phyloP scores from a whole-genome alignment of 1,140 invertebrate genomes.

The Helicoverpa zea region DNA sequence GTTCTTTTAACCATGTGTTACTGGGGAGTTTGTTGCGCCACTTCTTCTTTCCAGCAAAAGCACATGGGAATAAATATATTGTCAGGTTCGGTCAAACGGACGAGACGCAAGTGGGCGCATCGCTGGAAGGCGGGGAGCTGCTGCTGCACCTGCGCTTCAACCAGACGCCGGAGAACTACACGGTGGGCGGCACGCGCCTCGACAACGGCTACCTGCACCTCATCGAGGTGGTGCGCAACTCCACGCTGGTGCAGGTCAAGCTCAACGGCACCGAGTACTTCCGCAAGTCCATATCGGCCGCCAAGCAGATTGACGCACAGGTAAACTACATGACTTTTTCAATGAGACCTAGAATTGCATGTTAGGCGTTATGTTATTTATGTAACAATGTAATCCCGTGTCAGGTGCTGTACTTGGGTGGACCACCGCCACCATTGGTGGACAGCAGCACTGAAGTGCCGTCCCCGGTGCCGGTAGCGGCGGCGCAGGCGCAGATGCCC shows the following conservation, averaged over 20 bases:
- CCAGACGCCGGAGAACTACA: conserved; percentile 93
- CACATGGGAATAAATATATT: background rate
- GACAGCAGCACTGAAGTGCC: conserved; percentile 15
- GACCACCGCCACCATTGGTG: conserved; percentile 88
- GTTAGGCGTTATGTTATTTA: background rate
- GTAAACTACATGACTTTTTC: conserved; percentile 58
- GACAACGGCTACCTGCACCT: conserved; percentile 96
- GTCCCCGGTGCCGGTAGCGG: conserved; percentile 29
- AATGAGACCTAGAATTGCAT: background rate
- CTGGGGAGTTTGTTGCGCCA: no score
- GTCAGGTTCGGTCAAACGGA: conserved; percentile 76
- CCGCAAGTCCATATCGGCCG: conserved; percentile 93
- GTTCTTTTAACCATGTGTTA: background rate
- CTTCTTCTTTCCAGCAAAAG: no score
- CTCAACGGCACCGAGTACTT: conserved; percentile 96
- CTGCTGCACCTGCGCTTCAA: conserved; percentile 93
- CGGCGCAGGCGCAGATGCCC: conserved; percentile 60
- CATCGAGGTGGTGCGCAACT: conserved; percentile 93
- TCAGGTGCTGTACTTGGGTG: conserved; percentile 92
- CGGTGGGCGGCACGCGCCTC: conserved; percentile 92
- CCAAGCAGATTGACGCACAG: conserved; percentile 93
- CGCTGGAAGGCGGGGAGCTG: conserved; percentile 92
- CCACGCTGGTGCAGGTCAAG: conserved; percentile 93
- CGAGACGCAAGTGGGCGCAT: conserved; percentile 92
- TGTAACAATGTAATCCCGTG: background rate